Base-by-base conservation (phyloP, 1,140 invertebrate genomes). In the Patella vulgata region DNA sequence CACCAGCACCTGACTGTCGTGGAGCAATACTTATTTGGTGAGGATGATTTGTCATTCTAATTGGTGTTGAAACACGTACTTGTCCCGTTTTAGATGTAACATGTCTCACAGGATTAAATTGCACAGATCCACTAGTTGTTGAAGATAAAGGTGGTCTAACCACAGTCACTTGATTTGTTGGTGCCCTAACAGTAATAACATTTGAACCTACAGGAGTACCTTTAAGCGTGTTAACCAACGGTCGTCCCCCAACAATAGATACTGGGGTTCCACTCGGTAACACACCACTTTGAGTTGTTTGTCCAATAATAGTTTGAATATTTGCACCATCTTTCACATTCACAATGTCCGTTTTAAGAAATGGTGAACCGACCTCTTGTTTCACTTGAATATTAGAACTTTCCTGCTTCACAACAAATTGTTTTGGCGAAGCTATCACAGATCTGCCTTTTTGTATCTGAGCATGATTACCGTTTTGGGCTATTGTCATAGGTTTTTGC, bases 21-120 rank as follows among this genome's bases (percentile, higher is more conserved):
- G 91, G 86, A 59, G 90, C 91, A 68, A 93, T 90, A 44, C 65
- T 77, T 84, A 95, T 89, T 80, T 93, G 92, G 88, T 52, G 66
- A 33, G 75, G 89, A 88, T 63, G 74, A 47, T 56, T 71, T 60
- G 31, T 66, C 44, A 56, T 73, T 64, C 70, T 59, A 4, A 67
- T 58, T 28, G 64, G 60, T 43, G 47, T 56, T 17, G 63, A 17
- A 27, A 67, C 58, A 39, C 69, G 53, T 3, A 58, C 55, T 30
- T 55, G 43, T 36, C 50, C 51, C 30, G 59, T 27, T 21, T 48
- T 36, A 8, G 87, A 82, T 25, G 90, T 89, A 44, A 89, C 54
- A 55, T 61, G 56, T 50, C 69, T 58, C 50, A 56, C 48, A 71
- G 89, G 86, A 86, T 94, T 94, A 52, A 95, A 87, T 78, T 95